Evolutionary conservation across 1,140 invertebrate genomes (phyloP).

Genomic region (Diachasma alloeum): DNA sequence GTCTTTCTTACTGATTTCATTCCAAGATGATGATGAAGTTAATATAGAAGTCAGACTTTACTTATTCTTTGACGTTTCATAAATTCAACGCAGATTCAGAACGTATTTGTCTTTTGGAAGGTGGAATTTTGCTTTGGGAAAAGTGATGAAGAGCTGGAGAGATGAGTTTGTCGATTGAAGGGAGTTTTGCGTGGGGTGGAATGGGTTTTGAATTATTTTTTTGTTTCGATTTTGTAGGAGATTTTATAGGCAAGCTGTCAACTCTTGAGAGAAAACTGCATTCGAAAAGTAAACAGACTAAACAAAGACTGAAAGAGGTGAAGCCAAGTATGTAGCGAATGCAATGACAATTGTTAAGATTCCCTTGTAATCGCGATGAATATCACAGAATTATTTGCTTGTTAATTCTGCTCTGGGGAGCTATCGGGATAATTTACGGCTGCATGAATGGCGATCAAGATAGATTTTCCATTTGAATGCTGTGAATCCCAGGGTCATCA

Average conservation of each 20-base stretch:
- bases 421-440: background rate
- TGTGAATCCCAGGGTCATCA: too few relatives aligned
- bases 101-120: too few relatives aligned
- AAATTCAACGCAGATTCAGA: background rate
- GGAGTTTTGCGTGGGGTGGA: background rate
- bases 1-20: too few relatives aligned
- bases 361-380: constrained; percentile 19
- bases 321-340: constrained; percentile 58
- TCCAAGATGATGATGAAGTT: too few relatives aligned
- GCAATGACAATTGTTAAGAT: constrained; percentile 35
- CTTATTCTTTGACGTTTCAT: background rate
- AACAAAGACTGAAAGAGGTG: constrained; percentile 54
- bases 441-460: constrained; percentile 36
- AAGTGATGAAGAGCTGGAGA: background rate
- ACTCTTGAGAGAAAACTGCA: constrained; percentile 56
- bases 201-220: background rate
- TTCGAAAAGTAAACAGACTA: constrained; percentile 55
- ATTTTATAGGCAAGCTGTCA: constrained; percentile 58
- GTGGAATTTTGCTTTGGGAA: background rate
- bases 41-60: too few relatives aligned
- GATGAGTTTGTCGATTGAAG: background rate
- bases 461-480: too few relatives aligned
- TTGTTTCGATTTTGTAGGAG: constrained; percentile 56
- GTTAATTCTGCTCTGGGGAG: background rate
- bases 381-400: background rate